phyloP scores from a whole-genome alignment of 2,113 vertebrate species.

The Hydrolagus affinis region DNA sequence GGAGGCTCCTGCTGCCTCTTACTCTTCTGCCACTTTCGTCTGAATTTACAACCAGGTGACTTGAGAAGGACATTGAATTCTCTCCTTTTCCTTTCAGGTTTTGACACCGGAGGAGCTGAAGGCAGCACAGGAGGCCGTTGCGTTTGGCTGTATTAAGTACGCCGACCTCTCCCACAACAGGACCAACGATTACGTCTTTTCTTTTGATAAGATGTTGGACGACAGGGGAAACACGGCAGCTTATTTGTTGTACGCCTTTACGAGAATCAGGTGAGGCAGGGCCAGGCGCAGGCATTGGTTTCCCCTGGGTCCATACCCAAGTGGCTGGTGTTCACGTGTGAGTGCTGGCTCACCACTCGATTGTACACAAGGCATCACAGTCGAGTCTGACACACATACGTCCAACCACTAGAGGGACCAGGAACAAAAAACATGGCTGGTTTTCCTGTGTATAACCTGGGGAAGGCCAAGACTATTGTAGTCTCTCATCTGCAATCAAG shows the following conservation, averaged over 20 bases:
- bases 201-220: slow-evolving; percentile 97
- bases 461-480: no score
- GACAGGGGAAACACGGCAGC: slow-evolving; percentile 93
- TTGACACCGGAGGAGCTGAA: slow-evolving; percentile 72
- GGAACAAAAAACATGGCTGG: no score
- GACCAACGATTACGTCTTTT: slow-evolving; percentile 92
- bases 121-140: slow-evolving; percentile 75
- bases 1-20: no score
- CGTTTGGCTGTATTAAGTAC: slow-evolving; percentile 91
- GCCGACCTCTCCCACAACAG: slow-evolving; percentile 95
- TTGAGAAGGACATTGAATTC: background rate
- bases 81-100: slow-evolving; percentile 43
- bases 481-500: no score
- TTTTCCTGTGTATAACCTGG: no score
- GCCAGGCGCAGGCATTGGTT: background rate
- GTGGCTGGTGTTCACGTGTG: no score
- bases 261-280: slow-evolving; percentile 73
- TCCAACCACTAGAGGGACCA: no score
- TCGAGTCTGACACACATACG: no score
- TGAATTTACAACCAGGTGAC: background rate
- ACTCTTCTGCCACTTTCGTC: background rate
- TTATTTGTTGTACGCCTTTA: slow-evolving; percentile 89
- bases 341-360: no score
- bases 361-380: no score
- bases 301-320: no score